Evolutionary conservation across 2,113 vertebrate genomes (phyloP).

Genomic region (Microtus montanus): DNA sequence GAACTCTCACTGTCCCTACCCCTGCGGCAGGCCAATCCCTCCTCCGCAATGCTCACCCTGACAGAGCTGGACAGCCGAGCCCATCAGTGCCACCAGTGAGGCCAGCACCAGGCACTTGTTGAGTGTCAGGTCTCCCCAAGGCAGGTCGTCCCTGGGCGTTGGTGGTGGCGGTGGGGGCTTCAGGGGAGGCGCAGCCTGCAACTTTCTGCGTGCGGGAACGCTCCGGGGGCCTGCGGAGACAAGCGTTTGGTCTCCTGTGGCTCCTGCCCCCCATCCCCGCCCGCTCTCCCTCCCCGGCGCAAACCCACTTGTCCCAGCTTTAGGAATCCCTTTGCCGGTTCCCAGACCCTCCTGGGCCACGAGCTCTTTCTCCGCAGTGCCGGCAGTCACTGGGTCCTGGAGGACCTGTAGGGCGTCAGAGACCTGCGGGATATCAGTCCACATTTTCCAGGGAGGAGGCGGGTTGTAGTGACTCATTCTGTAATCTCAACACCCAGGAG

Average conservation of each 20-base stretch:
- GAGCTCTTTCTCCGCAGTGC: slow-evolving; percentile 55
- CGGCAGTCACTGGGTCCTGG: background rate
- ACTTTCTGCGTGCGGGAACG: slow-evolving; percentile 74
- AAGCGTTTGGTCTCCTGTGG: background rate
- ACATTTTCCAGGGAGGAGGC: background rate
- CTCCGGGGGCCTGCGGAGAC: slow-evolving; percentile 70
- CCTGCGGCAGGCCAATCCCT: background rate
- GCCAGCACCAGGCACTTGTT: slow-evolving; percentile 93
- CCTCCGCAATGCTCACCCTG: slow-evolving; percentile 86
- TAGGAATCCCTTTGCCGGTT: slow-evolving; percentile 16
- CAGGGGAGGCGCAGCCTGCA: slow-evolving; percentile 25
- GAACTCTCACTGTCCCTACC: too few relatives aligned
- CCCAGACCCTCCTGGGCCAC: background rate
- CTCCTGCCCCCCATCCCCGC: background rate
- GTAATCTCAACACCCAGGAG: background rate
- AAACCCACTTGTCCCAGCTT: slow-evolving; percentile 36
- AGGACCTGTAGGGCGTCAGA: background rate
- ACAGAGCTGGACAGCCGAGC: slow-evolving; percentile 90
- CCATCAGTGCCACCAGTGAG: slow-evolving; percentile 89
- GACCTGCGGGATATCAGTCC: background rate
- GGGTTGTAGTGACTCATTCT: background rate
- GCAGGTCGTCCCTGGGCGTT: slow-evolving; percentile 76
- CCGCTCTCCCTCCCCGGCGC: background rate
- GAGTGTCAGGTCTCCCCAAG: slow-evolving; percentile 92
- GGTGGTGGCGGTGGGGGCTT: slow-evolving; percentile 58